Evolutionary conservation across 2,888 invertebrate species (phyloP).

Genomic region (Tupiocoris notatus): DNA sequence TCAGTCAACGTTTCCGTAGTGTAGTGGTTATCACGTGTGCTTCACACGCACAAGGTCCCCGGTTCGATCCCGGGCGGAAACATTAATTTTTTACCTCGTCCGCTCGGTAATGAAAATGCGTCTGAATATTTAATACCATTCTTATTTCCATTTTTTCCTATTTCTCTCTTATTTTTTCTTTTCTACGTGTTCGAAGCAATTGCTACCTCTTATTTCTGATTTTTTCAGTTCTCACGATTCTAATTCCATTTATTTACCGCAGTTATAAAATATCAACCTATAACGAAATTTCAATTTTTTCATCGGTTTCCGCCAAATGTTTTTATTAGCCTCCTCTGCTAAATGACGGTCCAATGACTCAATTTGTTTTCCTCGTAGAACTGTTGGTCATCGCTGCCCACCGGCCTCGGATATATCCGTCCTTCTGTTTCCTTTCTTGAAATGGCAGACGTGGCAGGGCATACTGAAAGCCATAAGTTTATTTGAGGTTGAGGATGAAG

Average conservation of each 20-base stretch:
- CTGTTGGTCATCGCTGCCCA: not conserved
- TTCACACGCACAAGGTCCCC: slow-evolving; percentile 41
- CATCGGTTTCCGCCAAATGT: too few species aligned
- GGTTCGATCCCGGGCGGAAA: slow-evolving; percentile 41
- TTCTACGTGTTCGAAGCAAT: too few species aligned
- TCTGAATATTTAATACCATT: slow-evolving; percentile 3
- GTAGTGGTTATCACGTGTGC: slow-evolving; percentile 41
- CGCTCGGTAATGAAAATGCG: not conserved
- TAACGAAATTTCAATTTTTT: too few species aligned
- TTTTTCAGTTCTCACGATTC: too few species aligned
- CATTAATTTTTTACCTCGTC: slow-evolving; percentile 15
- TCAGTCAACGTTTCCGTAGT: slow-evolving; percentile 36
- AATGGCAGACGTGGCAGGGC: not conserved
- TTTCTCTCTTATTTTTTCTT: not conserved
- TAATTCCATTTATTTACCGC: not conserved
- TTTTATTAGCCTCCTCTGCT: too few species aligned
- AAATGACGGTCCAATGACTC: too few species aligned
- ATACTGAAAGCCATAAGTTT: not conserved
- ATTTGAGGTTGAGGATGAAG: not conserved
- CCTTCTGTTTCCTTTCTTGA: not conserved
- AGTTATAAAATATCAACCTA: not conserved
- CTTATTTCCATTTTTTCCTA: not conserved
- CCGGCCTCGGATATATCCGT: not conserved
- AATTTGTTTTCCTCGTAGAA: too few species aligned
- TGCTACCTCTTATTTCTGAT: too few species aligned